These are phyloP conservation scores for Typhlichthys eigenmanni DNA, from an alignment of 2,797 vertebrate species.

Conservation along the genomic window DNA sequence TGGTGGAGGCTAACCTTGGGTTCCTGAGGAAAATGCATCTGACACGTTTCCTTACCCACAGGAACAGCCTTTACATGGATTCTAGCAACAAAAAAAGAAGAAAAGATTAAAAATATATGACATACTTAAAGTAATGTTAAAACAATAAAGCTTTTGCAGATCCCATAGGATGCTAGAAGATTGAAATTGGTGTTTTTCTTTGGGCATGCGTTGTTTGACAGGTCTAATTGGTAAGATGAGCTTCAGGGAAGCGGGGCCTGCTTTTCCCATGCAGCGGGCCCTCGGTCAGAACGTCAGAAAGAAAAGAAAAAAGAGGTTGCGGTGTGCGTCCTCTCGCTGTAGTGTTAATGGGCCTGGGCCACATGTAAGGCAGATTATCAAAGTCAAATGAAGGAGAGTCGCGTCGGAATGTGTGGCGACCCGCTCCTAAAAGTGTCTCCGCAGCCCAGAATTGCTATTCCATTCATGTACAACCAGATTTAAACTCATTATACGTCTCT, in stretches of 20 bases:
- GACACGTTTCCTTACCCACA: conserved; percentile 66
- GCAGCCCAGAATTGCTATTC: conserved; percentile 76
- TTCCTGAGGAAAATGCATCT: conserved; percentile 67
- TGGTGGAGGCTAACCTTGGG: conserved; percentile 65
- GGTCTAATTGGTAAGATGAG: conserved; percentile 75
- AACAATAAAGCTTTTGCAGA: conserved; percentile 70
- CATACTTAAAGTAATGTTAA: conserved; percentile 76
- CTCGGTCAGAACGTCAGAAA: conserved; percentile 43
- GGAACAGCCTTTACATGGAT: conserved; percentile 55
- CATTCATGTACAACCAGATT: conserved; percentile 71
- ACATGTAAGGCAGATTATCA: conserved; percentile 74
- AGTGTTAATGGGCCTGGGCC: conserved; percentile 79
- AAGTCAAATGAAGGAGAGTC: conserved; percentile 81
- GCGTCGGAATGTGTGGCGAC: conserved; percentile 77
- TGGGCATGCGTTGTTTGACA: conserved; percentile 50
- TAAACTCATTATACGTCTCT: conserved; percentile 80
- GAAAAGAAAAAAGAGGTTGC: conserved; percentile 35
- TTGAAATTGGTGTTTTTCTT: conserved; percentile 61
- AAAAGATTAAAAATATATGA: conserved; percentile 74
- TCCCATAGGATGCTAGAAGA: conserved; percentile 63
- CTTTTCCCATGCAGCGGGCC: conserved; percentile 36
- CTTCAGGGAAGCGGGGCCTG: conserved; percentile 51
- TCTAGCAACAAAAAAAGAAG: conserved; percentile 52
- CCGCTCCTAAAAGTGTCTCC: conserved; percentile 77
- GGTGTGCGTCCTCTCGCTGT: conserved; percentile 62